Percentiles rank a stretch among this genome's conserved stretches.
These are phyloP conservation scores for Myotis davidii DNA, from an alignment of 2,113 vertebrate species.

Conservation along the genomic window DNA sequence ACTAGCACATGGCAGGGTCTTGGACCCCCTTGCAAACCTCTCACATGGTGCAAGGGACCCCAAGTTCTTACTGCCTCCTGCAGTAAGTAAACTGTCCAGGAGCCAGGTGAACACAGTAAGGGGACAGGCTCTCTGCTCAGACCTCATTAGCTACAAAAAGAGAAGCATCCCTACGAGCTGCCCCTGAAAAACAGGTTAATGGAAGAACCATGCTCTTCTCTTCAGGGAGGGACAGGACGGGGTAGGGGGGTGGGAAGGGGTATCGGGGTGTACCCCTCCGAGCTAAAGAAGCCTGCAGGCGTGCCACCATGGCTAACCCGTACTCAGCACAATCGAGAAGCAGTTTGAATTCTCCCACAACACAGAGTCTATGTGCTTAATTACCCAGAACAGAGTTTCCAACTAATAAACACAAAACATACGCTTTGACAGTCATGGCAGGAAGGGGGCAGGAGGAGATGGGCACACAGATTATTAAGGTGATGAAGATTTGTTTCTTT, in stretches of 20 bases:
- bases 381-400: not conserved
- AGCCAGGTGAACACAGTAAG: not conserved
- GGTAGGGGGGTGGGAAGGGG: not conserved
- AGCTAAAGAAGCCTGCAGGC: not conserved
- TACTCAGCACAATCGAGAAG: not conserved
- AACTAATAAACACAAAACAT: not conserved
- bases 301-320: not conserved
- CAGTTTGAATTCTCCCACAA: not conserved
- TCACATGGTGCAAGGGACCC: not conserved
- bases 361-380: not conserved
- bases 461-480: not conserved
- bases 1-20: no score
- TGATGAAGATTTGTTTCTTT: not conserved
- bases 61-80: not conserved
- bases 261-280: not conserved
- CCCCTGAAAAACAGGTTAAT: not conserved
- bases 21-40: not conserved
- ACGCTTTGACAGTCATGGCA: not conserved
- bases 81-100: not conserved
- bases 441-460: not conserved
- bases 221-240: not conserved
- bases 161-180: not conserved
- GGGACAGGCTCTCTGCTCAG: not conserved
- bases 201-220: not conserved
- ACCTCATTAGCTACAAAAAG: not conserved